Evolutionary conservation across 2,113 vertebrate species (phyloP), one percentile per base, ranked within the genome.

Genomic region (Callionymus lyra): DNA sequence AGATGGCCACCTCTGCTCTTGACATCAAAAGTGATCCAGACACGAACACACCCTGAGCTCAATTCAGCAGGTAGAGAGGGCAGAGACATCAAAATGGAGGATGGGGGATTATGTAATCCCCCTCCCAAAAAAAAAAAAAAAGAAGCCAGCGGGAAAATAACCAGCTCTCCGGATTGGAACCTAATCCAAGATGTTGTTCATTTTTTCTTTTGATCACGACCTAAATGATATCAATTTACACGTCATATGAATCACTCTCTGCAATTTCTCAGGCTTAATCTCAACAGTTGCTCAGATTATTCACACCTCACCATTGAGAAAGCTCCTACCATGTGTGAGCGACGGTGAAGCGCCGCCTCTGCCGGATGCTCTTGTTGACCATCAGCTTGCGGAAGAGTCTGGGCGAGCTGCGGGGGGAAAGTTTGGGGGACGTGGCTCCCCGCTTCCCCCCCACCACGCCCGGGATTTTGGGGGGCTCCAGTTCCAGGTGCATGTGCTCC

Each of bases 301-400:
- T 16, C 31, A 14, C 35, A 13, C n/a, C 27, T 27, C 33, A 19
- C 16, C 8, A 38, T 31, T 12, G 32, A 15, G 31, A 12, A 38
- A 15, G 16, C 31, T 17, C 85, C 94, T 93, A 98, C 94, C 95
- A 98, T 16, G 95, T 98, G 77, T 98, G 95, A 15, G 95, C 94
- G 57, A 98, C 94, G 0, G 95, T 98, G 77, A 98, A 98, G 57
- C 95, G 89, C 0, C 95, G 90, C 19, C 95, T 89, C 81, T 99
- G 95, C 11, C 94, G 88, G 64, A 93, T 91, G 87, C 93, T 94
- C 83, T 94, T 96, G 76, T 96, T 99, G 68, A 98, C 94, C 76
- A 99, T 87, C 82, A 98, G 89, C 87, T 94, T 96, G 85, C 95
- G 87, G 77, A 99, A 99, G 48, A 99, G 92, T 52, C 93, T 89